These are phyloP conservation scores for Xiphydria camelus DNA, from an alignment of 2,888 invertebrate genomes.

Conservation along the genomic window DNA sequence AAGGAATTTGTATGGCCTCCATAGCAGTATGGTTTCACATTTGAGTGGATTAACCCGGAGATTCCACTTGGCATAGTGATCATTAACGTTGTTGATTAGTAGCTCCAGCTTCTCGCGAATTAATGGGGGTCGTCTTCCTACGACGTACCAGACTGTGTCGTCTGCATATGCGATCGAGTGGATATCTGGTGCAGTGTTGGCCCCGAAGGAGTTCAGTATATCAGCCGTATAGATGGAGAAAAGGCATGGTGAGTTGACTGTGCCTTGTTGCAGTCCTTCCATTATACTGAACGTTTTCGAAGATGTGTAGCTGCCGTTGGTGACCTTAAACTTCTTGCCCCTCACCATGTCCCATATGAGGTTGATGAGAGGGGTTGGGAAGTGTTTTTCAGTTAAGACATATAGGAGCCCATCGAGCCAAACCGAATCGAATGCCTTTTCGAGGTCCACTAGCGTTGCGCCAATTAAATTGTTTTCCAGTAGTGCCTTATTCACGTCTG, in stretches of 20 bases:
- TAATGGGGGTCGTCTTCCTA: too few relatives aligned
- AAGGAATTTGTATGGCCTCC: not conserved
- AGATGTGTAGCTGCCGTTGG: not conserved
- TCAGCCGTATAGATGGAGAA: not conserved
- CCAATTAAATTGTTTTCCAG: not conserved
- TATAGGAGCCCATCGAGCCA: not conserved
- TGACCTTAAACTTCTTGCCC: not conserved
- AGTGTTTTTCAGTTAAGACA: not conserved
- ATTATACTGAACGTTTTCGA: not conserved
- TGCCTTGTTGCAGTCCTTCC: not conserved
- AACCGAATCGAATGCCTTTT: not conserved
- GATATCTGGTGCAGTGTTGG: too few relatives aligned
- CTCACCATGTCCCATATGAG: not conserved
- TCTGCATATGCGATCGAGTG: slow-evolving; percentile 3
- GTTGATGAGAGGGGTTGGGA: not conserved
- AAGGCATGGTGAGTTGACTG: not conserved
- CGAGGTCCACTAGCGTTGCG: not conserved
- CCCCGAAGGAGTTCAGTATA: too few relatives aligned
- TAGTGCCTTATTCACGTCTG: not conserved
- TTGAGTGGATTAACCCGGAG: slow-evolving; percentile 16
- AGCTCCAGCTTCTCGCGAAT: not conserved
- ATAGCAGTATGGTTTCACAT: slow-evolving; percentile 19
- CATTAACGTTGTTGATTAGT: slow-evolving; percentile 14
- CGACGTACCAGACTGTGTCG: slow-evolving; percentile 4
- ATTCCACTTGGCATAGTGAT: slow-evolving; percentile 17